phyloP scores from a whole-genome alignment of 2,888 invertebrate species.

The Oxyscelio sp. region DNA sequence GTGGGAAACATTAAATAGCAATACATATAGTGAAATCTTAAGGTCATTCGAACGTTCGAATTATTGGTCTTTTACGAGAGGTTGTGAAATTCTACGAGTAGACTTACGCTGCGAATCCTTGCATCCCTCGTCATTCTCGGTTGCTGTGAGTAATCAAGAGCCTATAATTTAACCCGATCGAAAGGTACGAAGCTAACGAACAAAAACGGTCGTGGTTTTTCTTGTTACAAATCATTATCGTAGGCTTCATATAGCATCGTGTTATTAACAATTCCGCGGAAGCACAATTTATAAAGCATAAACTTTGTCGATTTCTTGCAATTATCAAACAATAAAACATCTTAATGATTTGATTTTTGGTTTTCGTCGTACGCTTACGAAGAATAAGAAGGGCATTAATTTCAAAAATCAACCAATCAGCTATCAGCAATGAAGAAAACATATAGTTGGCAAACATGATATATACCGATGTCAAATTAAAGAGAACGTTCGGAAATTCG shows the following conservation, averaged over 20 bases:
- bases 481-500: conserved; percentile 50
- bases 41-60: conserved; percentile 60
- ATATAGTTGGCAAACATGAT: conserved; percentile 46
- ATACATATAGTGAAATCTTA: conserved; percentile 48
- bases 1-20: no score
- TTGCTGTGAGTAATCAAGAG: conserved; percentile 87
- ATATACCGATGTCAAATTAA: conserved; percentile 60
- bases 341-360: conserved; percentile 83
- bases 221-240: conserved; percentile 87
- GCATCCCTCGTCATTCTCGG: conserved; percentile 57
- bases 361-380: conserved; percentile 52
- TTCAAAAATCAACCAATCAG: conserved; percentile 68
- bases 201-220: conserved; percentile 88
- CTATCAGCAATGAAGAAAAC: conserved; percentile 48
- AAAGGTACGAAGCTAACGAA: conserved; percentile 87
- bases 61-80: conserved; percentile 66
- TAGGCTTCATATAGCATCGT: conserved; percentile 67
- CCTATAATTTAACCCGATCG: conserved; percentile 88
- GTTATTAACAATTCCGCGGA: conserved; percentile 86
- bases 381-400: conserved; percentile 65
- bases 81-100: conserved; percentile 68
- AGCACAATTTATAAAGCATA: conserved; percentile 87
- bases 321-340: conserved; percentile 85
- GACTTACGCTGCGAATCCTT: conserved; percentile 51
- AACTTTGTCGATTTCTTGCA: conserved; percentile 84